Base-by-base conservation (phyloP, 2,113 vertebrate genomes). In the Phalacrocorax carbo region DNA sequence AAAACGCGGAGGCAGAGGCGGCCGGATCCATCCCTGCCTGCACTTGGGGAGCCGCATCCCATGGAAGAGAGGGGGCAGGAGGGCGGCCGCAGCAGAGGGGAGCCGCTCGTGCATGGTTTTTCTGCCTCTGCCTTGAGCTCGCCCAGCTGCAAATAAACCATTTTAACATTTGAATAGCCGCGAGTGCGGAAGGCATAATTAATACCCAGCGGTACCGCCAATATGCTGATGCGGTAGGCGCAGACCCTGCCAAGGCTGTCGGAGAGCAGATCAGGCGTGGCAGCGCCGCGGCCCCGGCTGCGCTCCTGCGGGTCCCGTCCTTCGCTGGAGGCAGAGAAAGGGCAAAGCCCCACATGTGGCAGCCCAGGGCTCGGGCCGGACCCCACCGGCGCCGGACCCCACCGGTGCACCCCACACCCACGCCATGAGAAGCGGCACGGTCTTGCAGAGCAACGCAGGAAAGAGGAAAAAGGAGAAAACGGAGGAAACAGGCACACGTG, bases 121-220 rank as follows among this genome's bases (percentile, higher is more conserved):
- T 51, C 96, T 91, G 91, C 93, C 87, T 92, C 83, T 69, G 93
- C 44, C 96, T 91, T 27, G 77, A 94, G 97, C 91, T 97, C 86
- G 22, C 57, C 91, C 94, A 94, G 95, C 94, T 94, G 95, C 95
- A 94, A 95, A 96, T 93, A 96, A 97, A 94, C 91, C 88, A 91
- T 92, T 96, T 96, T 93, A 96, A 62, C 94, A 96, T 96, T 34
- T 96, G 97, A 96, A 95, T 92, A 91, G 96, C 92, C 58, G 65
- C 62, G 80, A 93, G 94, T 76, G 83, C 30, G 86, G 92, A 92
- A 96, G 91, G 95, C 92, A 76, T 93, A 96, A 97, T 96, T 96
- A 97, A 95, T 72, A 94, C 91, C 96, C 92, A 92, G 91, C 18
- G 92, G 96, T 71, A 78, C 78, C 88, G 90, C 86, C 94, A 88